Percentiles rank a stretch among this genome's conserved stretches.
Evolutionary conservation across 2,797 vertebrate genomes (phyloP).

Genomic region (Eospalax fontanierii): DNA sequence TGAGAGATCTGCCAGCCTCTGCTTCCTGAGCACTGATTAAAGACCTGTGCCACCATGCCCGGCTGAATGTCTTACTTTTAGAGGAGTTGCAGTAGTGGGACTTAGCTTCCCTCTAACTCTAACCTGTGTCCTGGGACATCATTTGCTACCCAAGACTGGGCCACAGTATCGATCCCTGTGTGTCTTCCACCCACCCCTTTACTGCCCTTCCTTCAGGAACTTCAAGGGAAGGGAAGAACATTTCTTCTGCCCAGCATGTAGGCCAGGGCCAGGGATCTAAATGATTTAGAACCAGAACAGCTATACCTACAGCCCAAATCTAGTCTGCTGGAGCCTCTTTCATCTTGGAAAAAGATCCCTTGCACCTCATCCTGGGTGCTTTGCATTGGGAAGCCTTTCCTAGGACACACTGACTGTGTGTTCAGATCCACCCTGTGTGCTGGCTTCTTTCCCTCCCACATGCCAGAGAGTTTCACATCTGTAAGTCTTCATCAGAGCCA

Average conservation of each 20-base stretch:
- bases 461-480: slow-evolving; percentile 19
- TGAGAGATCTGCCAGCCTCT: too few relatives aligned
- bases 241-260: not conserved
- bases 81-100: not conserved
- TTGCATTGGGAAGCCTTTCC: slow-evolving; percentile 4
- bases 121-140: not conserved
- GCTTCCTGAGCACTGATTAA: too few relatives aligned
- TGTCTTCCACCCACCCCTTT: too few relatives aligned
- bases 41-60: too few relatives aligned
- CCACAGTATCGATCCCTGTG: not conserved
- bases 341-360: not conserved
- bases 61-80: not conserved
- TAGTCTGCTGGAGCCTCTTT: not conserved
- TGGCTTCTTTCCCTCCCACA: slow-evolving; percentile 31
- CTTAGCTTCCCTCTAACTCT: not conserved
- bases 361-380: not conserved
- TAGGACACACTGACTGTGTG: not conserved
- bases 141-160: not conserved
- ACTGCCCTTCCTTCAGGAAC: not conserved
- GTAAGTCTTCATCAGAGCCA: not conserved
- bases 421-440: not conserved
- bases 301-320: not conserved
- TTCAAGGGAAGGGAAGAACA: not conserved
- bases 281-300: not conserved
- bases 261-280: not conserved